Conservation (phyloP, 2,888 invertebrate species). For the Laothoe populi region DNA sequence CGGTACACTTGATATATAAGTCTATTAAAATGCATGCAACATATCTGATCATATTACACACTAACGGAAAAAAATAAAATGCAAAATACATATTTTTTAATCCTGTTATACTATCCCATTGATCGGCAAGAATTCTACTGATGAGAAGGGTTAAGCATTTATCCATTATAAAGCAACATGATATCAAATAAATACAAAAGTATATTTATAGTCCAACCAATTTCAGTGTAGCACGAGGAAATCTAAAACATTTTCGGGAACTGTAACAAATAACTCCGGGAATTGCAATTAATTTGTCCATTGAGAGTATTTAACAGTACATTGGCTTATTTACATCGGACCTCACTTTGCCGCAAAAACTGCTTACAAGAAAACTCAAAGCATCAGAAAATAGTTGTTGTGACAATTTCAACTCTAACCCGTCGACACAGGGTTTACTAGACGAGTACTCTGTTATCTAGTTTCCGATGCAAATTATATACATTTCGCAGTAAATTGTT, state of each 20-base stretch:
- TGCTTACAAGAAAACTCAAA: constrained; percentile 41
- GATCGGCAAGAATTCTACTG: too few relatives aligned
- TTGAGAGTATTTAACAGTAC: constrained; percentile 64
- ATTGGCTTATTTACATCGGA: constrained; percentile 64
- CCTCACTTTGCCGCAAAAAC: constrained; percentile 50
- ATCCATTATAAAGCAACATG: not conserved
- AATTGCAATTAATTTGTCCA: constrained; percentile 63
- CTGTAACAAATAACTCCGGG: constrained; percentile 53
- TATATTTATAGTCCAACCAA: not conserved
- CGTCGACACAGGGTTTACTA: constrained; percentile 10
- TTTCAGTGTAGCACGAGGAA: not conserved
- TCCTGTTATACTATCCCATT: too few relatives aligned
- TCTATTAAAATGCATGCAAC: too few relatives aligned
- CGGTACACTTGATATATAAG: too few relatives aligned
- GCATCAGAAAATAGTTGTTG: constrained; percentile 40
- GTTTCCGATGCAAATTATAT: constrained; percentile 40
- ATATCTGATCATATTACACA: too few relatives aligned
- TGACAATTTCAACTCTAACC: constrained; percentile 46
- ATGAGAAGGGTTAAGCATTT: too few relatives aligned
- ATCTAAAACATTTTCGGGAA: constrained; percentile 35
- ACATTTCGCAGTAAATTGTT: constrained; percentile 65
- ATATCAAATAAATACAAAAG: not conserved
- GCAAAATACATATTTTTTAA: too few relatives aligned
- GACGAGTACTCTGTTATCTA: not conserved
- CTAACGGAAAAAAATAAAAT: too few relatives aligned